phyloP scores from a whole-genome alignment of 1,140 invertebrate species.

The Zaprionus capensis region DNA sequence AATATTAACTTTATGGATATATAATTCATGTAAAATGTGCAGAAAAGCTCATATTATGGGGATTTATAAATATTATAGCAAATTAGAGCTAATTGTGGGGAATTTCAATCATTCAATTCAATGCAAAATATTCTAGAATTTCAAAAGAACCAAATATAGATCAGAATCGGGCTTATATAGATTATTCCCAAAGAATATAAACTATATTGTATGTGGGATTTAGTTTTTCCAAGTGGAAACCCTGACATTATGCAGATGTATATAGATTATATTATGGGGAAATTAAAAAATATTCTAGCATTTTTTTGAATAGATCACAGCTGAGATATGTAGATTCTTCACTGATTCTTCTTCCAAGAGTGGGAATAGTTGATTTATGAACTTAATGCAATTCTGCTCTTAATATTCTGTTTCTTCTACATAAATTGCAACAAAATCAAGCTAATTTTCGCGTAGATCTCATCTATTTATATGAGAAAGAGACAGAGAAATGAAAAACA shows the following conservation, averaged over 20 bases:
- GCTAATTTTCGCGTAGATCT: background rate
- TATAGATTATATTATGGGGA: background rate
- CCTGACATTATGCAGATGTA: background rate
- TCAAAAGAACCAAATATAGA: no score
- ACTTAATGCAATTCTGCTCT: no score
- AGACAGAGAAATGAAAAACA: background rate
- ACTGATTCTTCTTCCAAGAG: no score
- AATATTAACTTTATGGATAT: no score
- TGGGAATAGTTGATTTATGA: no score
- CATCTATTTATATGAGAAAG: slow-evolving; percentile 1
- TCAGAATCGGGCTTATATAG: no score
- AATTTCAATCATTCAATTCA: no score
- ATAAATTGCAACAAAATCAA: background rate
- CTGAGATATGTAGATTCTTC: no score
- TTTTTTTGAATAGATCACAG: no score
- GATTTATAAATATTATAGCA: background rate
- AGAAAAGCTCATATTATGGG: background rate
- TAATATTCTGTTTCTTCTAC: background rate
- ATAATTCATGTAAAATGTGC: no score
- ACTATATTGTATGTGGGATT: background rate
- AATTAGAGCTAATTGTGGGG: no score
- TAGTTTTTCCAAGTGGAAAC: background rate
- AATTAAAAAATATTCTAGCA: background rate
- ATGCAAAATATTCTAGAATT: no score
- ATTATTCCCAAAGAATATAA: background rate